A percentile compares a stretch with the other conserved stretches of the same genome.
These are phyloP conservation scores for Cladorhizidae sp. DNA, from an alignment of 37 sponge, comb jelly and placozoan species.

Conservation along the genomic window DNA sequence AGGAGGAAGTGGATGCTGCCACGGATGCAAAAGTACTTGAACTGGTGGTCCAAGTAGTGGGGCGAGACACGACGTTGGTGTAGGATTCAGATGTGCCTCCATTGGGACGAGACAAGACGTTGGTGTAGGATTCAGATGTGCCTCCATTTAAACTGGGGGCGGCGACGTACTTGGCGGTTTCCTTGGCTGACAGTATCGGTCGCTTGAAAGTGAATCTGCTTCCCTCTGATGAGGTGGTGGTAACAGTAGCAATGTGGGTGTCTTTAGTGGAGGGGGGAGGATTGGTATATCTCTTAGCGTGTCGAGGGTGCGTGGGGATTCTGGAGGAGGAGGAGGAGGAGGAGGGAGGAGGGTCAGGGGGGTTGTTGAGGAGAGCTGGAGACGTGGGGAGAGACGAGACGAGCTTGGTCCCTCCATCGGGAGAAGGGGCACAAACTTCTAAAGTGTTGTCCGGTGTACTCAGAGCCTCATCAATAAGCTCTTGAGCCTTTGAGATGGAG, in stretches of 20 bases:
- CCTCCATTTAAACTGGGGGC: background rate
- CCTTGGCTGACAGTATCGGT: background rate
- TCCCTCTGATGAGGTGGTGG: background rate
- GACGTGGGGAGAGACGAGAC: background rate
- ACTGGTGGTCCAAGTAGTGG: background rate
- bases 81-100: background rate
- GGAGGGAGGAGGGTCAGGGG: background rate
- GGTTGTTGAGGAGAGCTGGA: background rate
- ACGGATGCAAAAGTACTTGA: slow-evolving; percentile 6
- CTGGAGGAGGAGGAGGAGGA: background rate
- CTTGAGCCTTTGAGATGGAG: slow-evolving; percentile 66
- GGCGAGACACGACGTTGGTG: background rate
- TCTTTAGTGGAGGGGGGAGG: background rate
- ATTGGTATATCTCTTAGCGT: slow-evolving; percentile 3
- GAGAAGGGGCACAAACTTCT: background rate
- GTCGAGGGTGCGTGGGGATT: background rate
- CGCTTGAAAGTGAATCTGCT: background rate
- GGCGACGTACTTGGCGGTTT: background rate
- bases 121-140: background rate
- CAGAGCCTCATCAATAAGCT: slow-evolving; percentile 81
- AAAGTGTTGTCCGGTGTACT: slow-evolving; percentile 49
- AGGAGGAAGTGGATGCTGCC: background rate
- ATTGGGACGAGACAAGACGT: background rate
- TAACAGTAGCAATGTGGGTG: background rate
- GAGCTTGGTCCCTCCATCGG: slow-evolving; percentile 10